phyloP scores from a whole-genome alignment of 2,797 vertebrate species.

The Somateria mollissima region DNA sequence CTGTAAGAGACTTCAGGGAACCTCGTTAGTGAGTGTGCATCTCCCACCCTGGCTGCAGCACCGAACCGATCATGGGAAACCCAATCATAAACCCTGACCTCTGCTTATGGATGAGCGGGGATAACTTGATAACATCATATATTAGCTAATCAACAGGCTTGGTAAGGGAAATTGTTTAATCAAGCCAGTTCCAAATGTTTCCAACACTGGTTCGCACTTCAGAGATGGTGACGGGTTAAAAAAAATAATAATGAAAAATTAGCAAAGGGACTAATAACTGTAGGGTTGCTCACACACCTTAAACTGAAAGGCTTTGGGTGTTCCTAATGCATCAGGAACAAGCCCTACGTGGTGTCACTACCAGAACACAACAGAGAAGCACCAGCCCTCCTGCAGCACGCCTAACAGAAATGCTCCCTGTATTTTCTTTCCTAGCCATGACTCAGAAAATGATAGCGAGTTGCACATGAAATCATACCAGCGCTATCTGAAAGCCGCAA shows the following conservation, averaged over 20 bases:
- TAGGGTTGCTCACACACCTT: not conserved
- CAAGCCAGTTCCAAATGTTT: not conserved
- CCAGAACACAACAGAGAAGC: not conserved
- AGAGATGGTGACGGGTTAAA: fast-evolving
- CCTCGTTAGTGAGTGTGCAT: not conserved
- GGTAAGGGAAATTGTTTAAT: not conserved
- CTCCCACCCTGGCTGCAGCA: not conserved
- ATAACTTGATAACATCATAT: not conserved
- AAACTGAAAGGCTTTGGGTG: not conserved
- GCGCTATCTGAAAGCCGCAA: constrained; percentile 33
- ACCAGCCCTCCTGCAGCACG: not conserved
- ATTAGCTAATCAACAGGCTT: not conserved
- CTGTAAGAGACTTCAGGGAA: not conserved
- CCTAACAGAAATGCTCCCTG: not conserved
- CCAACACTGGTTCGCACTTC: not conserved
- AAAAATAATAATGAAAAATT: not conserved
- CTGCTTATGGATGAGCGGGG: not conserved
- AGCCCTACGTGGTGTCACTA: not conserved
- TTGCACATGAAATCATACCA: constrained; percentile 61
- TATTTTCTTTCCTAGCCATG: constrained; percentile 35
- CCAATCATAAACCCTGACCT: not conserved
- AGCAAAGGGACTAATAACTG: not conserved
- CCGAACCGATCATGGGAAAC: not conserved
- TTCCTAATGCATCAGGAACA: not conserved
- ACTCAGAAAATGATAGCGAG: constrained; percentile 57